Evolutionary conservation across 2,113 vertebrate species (phyloP).

Genomic region (Dendrocopos noguchii): DNA sequence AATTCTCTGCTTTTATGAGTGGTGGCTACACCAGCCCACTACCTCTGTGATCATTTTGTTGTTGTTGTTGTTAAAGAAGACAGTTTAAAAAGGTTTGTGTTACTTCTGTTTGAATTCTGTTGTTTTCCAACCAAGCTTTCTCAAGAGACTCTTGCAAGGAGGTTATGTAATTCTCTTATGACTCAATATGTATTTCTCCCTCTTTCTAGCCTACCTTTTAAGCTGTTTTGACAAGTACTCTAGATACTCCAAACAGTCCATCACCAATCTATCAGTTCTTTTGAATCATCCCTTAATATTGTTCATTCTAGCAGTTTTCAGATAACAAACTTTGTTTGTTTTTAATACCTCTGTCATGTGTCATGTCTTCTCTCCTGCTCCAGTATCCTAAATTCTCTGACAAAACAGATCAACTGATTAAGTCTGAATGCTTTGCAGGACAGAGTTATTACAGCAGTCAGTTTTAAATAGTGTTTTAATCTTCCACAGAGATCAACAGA

Average conservation of each 20-base stretch:
- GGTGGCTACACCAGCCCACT: not conserved
- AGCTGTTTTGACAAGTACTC: slow-evolving; percentile 31
- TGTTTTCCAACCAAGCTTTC: not conserved
- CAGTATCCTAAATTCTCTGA: not conserved
- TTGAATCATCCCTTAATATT: not conserved
- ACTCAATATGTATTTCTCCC: not conserved
- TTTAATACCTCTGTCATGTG: not conserved
- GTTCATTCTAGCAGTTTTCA: not conserved
- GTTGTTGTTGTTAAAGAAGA: not conserved
- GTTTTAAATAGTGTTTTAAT: not conserved
- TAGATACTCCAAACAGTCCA: not conserved
- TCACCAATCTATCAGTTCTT: slow-evolving; percentile 4
- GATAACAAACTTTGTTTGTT: not conserved
- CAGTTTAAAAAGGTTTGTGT: not conserved
- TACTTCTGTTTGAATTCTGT: not conserved
- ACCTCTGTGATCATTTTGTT: not conserved
- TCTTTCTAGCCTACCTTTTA: slow-evolving; percentile 28
- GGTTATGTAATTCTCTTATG: slow-evolving; percentile 31
- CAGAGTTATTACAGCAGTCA: not conserved
- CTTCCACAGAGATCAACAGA: not conserved
- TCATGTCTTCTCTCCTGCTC: not conserved
- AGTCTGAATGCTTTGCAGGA: not conserved
- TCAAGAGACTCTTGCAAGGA: slow-evolving; percentile 24
- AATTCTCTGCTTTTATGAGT: not conserved
- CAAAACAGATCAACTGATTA: not conserved